A percentile compares a stretch with the other conserved stretches of the same genome.
Conservation (phyloP, 2,797 vertebrate species). For the Periparus ater region DNA sequence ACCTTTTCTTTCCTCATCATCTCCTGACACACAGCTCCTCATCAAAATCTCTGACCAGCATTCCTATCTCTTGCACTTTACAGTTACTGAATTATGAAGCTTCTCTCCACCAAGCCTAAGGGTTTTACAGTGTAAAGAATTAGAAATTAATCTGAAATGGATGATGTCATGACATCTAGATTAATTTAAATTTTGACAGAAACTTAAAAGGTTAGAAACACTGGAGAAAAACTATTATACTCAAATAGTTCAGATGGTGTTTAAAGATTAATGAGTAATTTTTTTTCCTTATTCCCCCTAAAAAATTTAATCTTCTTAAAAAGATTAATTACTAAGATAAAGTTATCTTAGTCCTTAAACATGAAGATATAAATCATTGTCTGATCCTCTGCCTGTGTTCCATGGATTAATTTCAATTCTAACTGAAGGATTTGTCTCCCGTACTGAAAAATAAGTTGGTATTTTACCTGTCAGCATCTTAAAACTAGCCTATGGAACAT, state of each 20-base stretch:
- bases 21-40: not conserved
- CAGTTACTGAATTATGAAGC: not conserved
- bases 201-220: not conserved
- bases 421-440: not conserved
- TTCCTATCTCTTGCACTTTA: not conserved
- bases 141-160: not conserved
- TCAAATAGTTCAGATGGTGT: not conserved
- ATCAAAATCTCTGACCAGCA: not conserved
- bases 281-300: not conserved
- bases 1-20: not conserved
- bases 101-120: not conserved
- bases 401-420: not conserved
- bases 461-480: not conserved
- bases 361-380: not conserved
- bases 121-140: not conserved
- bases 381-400: not conserved
- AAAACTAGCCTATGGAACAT: not conserved
- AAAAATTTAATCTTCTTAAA: not conserved
- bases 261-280: not conserved
- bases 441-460: not conserved
- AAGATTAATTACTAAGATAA: not conserved
- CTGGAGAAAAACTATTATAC: not conserved
- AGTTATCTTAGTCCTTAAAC: not conserved
- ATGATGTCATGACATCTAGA: not conserved
- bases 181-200: not conserved